Conservation (phyloP, 2,888 invertebrate species). For the Athalia rosae region DNA sequence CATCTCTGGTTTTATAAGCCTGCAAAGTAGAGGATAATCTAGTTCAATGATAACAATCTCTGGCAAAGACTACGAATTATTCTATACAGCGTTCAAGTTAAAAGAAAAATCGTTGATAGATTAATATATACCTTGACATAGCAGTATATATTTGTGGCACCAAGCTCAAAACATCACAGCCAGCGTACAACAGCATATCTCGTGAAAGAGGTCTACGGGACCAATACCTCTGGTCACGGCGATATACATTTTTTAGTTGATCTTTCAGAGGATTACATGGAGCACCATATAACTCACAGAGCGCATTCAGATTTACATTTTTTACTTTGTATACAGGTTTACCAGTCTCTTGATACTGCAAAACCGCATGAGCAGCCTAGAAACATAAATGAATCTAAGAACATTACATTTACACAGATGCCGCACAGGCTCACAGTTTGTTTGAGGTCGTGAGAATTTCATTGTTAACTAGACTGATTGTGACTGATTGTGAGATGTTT, state of each 20-base stretch:
- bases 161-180: constrained; percentile 90
- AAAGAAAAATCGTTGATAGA: background rate
- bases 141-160: constrained; percentile 88
- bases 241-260: constrained; percentile 89
- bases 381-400: constrained; percentile 32
- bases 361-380: constrained; percentile 90
- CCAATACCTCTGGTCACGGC: constrained; percentile 92
- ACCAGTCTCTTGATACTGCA: constrained; percentile 91
- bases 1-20: constrained; percentile 83
- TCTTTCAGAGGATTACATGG: constrained; percentile 94
- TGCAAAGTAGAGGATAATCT: constrained; percentile 61
- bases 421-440: background rate
- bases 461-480: constrained; percentile 22
- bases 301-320: constrained; percentile 91
- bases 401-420: too few species aligned
- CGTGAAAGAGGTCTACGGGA: constrained; percentile 90
- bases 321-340: constrained; percentile 96
- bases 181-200: constrained; percentile 94
- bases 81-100: too few species aligned
- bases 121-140: constrained; percentile 76
- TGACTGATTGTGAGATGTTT: too few species aligned
- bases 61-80: too few species aligned
- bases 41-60: too few species aligned
- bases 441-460: constrained; percentile 22
- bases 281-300: constrained; percentile 92